A percentile compares a stretch with the other conserved stretches of the same genome.
phyloP scores from a whole-genome alignment of 2,888 invertebrate species.

The Apomyelois bistriatella region DNA sequence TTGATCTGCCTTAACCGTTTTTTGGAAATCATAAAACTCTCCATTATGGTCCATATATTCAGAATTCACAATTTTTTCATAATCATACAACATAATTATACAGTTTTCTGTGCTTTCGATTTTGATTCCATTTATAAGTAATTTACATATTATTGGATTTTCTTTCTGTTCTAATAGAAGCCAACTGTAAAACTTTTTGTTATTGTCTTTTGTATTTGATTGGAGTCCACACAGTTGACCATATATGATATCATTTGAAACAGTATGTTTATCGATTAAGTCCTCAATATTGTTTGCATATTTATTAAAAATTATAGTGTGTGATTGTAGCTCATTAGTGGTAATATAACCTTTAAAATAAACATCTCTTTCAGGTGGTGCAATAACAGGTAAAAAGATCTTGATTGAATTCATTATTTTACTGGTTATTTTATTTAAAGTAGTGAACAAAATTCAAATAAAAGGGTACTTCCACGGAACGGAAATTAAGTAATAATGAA shows the following conservation, averaged over 20 bases:
- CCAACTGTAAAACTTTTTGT: constrained; percentile 28
- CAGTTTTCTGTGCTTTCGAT: constrained; percentile 33
- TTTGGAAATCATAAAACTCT: constrained; percentile 49
- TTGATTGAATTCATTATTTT: constrained; percentile 27
- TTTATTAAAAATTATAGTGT: constrained; percentile 50
- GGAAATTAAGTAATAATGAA: no score
- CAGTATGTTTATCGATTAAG: constrained; percentile 23
- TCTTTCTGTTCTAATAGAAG: constrained; percentile 31
- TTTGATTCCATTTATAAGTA: constrained; percentile 40
- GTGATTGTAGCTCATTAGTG: constrained; percentile 26
- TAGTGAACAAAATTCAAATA: background rate
- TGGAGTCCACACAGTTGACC: constrained; percentile 37
- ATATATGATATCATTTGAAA: constrained; percentile 33
- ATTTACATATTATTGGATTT: constrained; percentile 31
- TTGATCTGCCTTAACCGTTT: constrained; percentile 39
- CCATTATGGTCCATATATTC: constrained; percentile 44
- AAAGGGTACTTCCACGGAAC: no score
- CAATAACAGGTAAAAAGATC: constrained; percentile 47
- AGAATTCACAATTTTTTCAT: constrained; percentile 50
- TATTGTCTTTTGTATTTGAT: constrained; percentile 18
- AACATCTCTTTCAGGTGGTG: constrained; percentile 26
- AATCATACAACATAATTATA: constrained; percentile 58
- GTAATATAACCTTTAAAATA: constrained; percentile 49
- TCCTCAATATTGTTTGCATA: constrained; percentile 28
- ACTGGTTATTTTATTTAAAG: background rate